A percentile compares a stretch with the other conserved stretches of the same genome.
These are phyloP conservation scores for Ariopsis seemanni DNA, from an alignment of 2,113 vertebrate genomes.

Conservation along the genomic window DNA sequence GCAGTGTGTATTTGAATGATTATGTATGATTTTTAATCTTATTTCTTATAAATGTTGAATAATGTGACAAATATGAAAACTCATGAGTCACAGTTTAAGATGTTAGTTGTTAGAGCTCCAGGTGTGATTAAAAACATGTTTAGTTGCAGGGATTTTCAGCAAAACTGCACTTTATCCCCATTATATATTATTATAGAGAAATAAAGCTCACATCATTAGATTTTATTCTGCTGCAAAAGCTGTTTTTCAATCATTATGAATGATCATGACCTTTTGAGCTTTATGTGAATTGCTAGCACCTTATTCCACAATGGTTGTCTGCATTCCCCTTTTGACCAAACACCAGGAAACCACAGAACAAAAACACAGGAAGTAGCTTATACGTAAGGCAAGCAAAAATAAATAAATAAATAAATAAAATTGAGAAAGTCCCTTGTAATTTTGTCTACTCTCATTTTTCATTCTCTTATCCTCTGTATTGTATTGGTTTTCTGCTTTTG, in stretches of 20 bases:
- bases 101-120: background rate
- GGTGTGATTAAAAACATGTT: background rate
- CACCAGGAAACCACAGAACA: constrained; percentile 58
- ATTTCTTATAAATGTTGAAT: constrained; percentile 21
- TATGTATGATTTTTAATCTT: constrained; percentile 23
- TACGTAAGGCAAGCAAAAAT: constrained; percentile 77
- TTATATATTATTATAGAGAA: background rate
- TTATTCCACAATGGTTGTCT: constrained; percentile 63
- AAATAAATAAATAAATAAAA: background rate
- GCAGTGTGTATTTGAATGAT: constrained; percentile 10
- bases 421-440: background rate
- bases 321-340: constrained; percentile 63
- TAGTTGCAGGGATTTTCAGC: background rate
- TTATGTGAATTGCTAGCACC: constrained; percentile 69
- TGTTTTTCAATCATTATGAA: constrained; percentile 48
- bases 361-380: constrained; percentile 80
- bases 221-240: constrained; percentile 11
- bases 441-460: background rate
- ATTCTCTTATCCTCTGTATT: background rate
- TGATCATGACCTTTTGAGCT: constrained; percentile 64
- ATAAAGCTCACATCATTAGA: constrained; percentile 3
- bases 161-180: background rate
- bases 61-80: background rate
- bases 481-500: background rate
- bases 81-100: background rate